Evolutionary conservation across 2,888 invertebrate species (phyloP).

Genomic region (Chironomus tentans): DNA sequence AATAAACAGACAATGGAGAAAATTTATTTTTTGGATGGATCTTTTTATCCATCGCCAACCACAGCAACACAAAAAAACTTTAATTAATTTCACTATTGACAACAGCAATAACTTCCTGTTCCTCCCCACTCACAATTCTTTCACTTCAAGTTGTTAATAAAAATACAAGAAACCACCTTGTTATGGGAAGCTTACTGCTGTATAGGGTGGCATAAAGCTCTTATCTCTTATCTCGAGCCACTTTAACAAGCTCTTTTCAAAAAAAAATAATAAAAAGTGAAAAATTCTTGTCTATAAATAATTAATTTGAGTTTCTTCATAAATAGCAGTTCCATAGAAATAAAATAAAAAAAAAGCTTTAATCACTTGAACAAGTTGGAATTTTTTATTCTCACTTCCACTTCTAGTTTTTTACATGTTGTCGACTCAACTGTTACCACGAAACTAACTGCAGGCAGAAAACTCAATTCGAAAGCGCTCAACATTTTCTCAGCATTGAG

Average conservation of each 20-base stretch:
- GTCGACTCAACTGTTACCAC: conserved; percentile 9
- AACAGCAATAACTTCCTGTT: background rate
- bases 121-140: background rate
- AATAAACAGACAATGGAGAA: no score
- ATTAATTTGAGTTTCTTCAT: background rate
- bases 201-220: background rate
- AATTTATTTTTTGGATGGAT: no score
- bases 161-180: background rate
- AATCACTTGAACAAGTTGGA: background rate
- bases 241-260: background rate
- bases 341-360: no score
- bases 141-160: background rate
- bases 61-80: background rate
- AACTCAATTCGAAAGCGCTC: background rate
- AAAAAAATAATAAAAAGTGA: background rate
- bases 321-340: background rate
- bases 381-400: background rate
- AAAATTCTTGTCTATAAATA: background rate
- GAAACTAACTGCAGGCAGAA: conserved; percentile 12
- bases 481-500: background rate
- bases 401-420: conserved; percentile 2
- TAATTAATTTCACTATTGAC: conserved; percentile 2
- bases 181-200: no score
- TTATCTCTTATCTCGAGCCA: background rate
- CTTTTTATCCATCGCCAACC: no score